phyloP scores from a whole-genome alignment of 1,140 invertebrate species.

The Aporrectodea caliginosa region DNA sequence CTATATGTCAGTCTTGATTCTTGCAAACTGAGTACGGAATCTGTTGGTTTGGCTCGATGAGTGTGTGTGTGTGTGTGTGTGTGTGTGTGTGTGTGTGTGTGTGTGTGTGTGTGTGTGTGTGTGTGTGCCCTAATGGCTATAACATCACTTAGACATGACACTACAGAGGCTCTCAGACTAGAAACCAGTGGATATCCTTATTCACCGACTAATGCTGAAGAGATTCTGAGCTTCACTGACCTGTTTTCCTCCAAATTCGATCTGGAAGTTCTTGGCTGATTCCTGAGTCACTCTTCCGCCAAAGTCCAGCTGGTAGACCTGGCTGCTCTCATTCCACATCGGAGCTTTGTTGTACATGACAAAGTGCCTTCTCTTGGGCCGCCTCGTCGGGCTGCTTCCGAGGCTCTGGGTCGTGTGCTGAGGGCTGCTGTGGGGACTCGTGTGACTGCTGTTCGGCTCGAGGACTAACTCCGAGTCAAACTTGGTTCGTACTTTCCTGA shows the following conservation, averaged over 20 bases:
- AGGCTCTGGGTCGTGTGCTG: background rate
- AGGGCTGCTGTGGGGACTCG: background rate
- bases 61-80: too few relatives aligned
- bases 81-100: too few relatives aligned
- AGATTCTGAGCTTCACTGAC: conserved; percentile 56
- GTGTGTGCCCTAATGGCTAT: too few relatives aligned
- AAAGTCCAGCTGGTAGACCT: conserved; percentile 98
- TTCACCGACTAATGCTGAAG: too few relatives aligned
- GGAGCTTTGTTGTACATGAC: conserved; percentile 98
- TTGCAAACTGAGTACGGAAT: too few relatives aligned
- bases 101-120: too few relatives aligned
- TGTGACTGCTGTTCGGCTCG: background rate
- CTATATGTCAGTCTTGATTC: too few relatives aligned
- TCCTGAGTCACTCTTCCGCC: conserved; percentile 98
- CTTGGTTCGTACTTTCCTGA: background rate
- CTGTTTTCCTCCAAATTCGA: conserved; percentile 94
- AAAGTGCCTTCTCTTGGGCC: conserved; percentile 58
- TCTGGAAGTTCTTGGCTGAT: conserved; percentile 99
- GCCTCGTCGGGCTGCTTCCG: background rate
- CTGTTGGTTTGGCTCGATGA: too few relatives aligned
- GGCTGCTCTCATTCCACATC: conserved; percentile 98
- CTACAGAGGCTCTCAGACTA: too few relatives aligned
- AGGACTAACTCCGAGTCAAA: background rate
- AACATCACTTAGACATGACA: too few relatives aligned
- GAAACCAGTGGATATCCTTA: too few relatives aligned